Evolutionary conservation across 1,140 invertebrate genomes (phyloP).

Genomic region (Phocides pigmalion): DNA sequence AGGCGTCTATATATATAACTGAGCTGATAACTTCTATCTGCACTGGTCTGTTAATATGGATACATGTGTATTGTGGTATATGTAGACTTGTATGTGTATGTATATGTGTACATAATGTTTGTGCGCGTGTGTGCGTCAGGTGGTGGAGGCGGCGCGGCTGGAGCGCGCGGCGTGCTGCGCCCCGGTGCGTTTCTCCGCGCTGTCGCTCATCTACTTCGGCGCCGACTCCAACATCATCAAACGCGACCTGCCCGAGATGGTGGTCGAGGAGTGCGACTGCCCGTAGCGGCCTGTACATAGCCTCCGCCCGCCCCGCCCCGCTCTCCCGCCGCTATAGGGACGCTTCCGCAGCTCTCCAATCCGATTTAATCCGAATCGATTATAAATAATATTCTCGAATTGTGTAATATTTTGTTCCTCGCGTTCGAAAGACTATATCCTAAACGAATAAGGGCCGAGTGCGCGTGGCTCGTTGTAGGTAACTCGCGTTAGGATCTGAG

Average conservation of each 20-base stretch:
- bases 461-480: slow-evolving; percentile 40
- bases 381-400: slow-evolving; percentile 69
- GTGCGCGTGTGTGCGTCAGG: slow-evolving; percentile 68
- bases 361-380: background rate
- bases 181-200: slow-evolving; percentile 95
- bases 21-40: too few relatives aligned
- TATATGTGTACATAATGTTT: too few relatives aligned
- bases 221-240: slow-evolving; percentile 96
- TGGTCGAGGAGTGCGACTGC: slow-evolving; percentile 97
- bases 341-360: background rate
- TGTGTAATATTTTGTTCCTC: slow-evolving; percentile 82
- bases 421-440: slow-evolving; percentile 82
- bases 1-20: too few relatives aligned
- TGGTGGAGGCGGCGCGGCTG: slow-evolving; percentile 87
- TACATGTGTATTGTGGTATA: too few relatives aligned
- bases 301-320: slow-evolving; percentile 54
- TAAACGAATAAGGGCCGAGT: slow-evolving; percentile 58
- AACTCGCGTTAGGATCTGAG: slow-evolving; percentile 36
- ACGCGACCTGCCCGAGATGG: slow-evolving; percentile 97
- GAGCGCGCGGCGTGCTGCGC: slow-evolving; percentile 86
- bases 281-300: slow-evolving; percentile 85
- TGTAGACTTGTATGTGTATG: too few relatives aligned
- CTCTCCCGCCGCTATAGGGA: background rate
- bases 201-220: slow-evolving; percentile 97
- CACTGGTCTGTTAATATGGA: too few relatives aligned